Percentiles rank a stretch among this genome's conserved stretches.
These are phyloP conservation scores for Tryphoninae sp. DNA, from an alignment of 2,888 invertebrate species.

Conservation along the genomic window DNA sequence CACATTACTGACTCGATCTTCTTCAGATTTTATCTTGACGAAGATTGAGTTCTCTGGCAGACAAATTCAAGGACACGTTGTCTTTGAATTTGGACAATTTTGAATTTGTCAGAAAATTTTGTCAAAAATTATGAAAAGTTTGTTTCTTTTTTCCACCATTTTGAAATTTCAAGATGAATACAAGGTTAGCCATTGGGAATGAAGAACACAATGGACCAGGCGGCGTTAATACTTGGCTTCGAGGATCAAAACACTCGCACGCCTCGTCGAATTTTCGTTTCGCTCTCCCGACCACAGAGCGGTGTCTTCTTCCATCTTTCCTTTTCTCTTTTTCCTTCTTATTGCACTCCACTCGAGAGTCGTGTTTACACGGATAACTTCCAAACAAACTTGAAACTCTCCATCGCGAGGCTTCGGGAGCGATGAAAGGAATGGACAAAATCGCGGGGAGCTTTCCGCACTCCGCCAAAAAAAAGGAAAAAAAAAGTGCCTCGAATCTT, in stretches of 20 bases:
- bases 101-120: no score
- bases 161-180: background rate
- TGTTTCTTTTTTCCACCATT: background rate
- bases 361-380: constrained; percentile 63
- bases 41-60: constrained; percentile 43
- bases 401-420: constrained; percentile 30
- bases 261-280: constrained; percentile 55
- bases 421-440: constrained; percentile 22
- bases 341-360: constrained; percentile 48
- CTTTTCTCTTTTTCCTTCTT: constrained; percentile 32
- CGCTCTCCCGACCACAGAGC: background rate
- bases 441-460: constrained; percentile 30
- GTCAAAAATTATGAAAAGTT: background rate
- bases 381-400: constrained; percentile 59
- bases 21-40: constrained; percentile 56
- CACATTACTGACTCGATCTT: constrained; percentile 36
- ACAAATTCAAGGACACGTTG: background rate
- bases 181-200: background rate
- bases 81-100: background rate
- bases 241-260: constrained; percentile 56
- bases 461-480: constrained; percentile 48
- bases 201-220: constrained; percentile 37
- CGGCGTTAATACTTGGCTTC: constrained; percentile 59
- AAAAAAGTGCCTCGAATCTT: constrained; percentile 42
- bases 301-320: constrained; percentile 22